phyloP scores from a whole-genome alignment of 2,797 vertebrate species.

The Cossypha heuglini region DNA sequence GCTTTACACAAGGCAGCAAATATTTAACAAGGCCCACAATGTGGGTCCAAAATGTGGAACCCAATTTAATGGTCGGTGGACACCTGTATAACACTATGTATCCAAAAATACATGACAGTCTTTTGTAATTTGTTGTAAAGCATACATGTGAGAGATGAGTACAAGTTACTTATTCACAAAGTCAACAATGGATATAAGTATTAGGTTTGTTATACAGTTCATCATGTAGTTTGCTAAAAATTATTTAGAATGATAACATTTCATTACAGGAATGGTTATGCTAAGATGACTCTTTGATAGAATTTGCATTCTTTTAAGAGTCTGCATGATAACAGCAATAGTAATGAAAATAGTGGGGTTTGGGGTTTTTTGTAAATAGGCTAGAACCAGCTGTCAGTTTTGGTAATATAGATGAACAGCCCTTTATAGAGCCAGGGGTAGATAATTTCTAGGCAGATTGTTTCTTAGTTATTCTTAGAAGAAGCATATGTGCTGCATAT shows the following conservation, averaged over 20 bases:
- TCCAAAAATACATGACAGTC: not conserved
- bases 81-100: not conserved
- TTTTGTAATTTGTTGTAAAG: conserved; percentile 13
- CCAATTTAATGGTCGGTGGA: not conserved
- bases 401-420: conserved; percentile 13
- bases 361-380: not conserved
- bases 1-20: not conserved
- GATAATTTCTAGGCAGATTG: conserved; percentile 67
- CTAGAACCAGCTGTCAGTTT: conserved; percentile 41
- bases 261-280: conserved; percentile 10
- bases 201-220: not conserved
- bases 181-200: not conserved
- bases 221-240: conserved; percentile 22
- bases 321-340: conserved; percentile 3
- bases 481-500: conserved; percentile 57
- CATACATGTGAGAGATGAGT: not conserved
- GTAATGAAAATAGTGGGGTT: conserved; percentile 24
- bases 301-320: conserved; percentile 1
- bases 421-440: conserved; percentile 33
- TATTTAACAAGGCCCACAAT: not conserved
- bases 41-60: not conserved
- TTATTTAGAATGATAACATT: not conserved
- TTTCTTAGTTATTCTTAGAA: conserved; percentile 71
- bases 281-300: conserved; percentile 14
- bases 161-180: conserved; percentile 20